Conservation (phyloP, 2,888 invertebrate species). For the Cinara cedri region DNA sequence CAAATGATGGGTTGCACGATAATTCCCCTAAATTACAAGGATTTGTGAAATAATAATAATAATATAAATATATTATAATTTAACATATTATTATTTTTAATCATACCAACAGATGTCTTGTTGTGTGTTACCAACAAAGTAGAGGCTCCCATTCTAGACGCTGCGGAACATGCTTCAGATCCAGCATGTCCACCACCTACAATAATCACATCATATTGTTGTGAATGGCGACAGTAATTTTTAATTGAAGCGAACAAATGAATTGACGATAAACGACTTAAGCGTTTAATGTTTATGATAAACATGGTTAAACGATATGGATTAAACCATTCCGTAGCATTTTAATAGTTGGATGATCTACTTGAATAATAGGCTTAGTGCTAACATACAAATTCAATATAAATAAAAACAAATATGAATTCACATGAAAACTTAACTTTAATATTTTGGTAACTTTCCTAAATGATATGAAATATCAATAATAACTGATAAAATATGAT, state of each 20-base stretch:
- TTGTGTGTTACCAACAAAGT: constrained; percentile 86
- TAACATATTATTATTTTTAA: not conserved
- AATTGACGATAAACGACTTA: not conserved
- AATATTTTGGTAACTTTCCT: too few relatives aligned
- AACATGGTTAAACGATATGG: not conserved
- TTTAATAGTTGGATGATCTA: not conserved
- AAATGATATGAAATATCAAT: too few relatives aligned
- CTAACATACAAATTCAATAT: too few relatives aligned
- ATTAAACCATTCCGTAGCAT: not conserved
- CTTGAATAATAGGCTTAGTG: too few relatives aligned
- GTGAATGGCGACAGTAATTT: not conserved
- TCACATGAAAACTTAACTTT: too few relatives aligned
- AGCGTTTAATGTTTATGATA: not conserved
- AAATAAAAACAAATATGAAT: too few relatives aligned
- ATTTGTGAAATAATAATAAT: not conserved
- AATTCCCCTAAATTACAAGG: constrained; percentile 73
- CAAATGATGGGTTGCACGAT: constrained; percentile 94
- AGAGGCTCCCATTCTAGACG: constrained; percentile 80
- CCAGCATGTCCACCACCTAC: constrained; percentile 93
- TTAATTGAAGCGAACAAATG: not conserved
- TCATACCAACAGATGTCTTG: constrained; percentile 76
- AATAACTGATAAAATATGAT: too few relatives aligned
- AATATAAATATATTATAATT: too few relatives aligned
- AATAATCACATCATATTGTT: constrained; percentile 75
- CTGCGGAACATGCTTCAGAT: constrained; percentile 82